Conservation (phyloP, 1,140 invertebrate genomes). For the Hylyphantes graminicola region DNA sequence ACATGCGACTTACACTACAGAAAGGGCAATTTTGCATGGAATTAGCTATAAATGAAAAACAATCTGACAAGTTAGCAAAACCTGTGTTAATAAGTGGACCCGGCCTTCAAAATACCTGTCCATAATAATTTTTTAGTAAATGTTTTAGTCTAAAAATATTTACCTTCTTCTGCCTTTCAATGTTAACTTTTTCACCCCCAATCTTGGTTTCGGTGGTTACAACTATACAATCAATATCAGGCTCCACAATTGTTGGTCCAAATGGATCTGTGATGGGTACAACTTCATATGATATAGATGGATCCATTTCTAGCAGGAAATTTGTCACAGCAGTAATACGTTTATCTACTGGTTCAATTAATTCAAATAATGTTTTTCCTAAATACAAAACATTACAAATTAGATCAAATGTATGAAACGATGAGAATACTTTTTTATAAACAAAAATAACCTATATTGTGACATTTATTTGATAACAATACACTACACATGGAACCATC, state of each 20-base stretch:
- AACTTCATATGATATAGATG: slow-evolving; percentile 80
- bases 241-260: slow-evolving; percentile 91
- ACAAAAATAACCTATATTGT: too few relatives aligned
- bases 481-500: too few relatives aligned
- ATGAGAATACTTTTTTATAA: too few relatives aligned
- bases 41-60: not conserved
- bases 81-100: not conserved
- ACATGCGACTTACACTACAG: too few relatives aligned
- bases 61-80: not conserved
- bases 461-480: too few relatives aligned
- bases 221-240: slow-evolving; percentile 83
- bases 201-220: slow-evolving; percentile 91
- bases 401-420: too few relatives aligned
- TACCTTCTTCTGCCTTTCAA: slow-evolving; percentile 77
- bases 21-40: too few relatives aligned
- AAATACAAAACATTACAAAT: slow-evolving; percentile 65
- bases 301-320: slow-evolving; percentile 87
- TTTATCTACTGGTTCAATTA: slow-evolving; percentile 84
- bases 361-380: slow-evolving; percentile 90
- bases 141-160: slow-evolving; percentile 9
- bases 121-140: not conserved
- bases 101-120: too few relatives aligned
- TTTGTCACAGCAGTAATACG: slow-evolving; percentile 80
- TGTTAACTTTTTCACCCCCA: slow-evolving; percentile 89
- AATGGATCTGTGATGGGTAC: slow-evolving; percentile 90